Evolutionary conservation across 1,140 invertebrate genomes (phyloP).

Genomic region (Dendroctonus ponderosae): DNA sequence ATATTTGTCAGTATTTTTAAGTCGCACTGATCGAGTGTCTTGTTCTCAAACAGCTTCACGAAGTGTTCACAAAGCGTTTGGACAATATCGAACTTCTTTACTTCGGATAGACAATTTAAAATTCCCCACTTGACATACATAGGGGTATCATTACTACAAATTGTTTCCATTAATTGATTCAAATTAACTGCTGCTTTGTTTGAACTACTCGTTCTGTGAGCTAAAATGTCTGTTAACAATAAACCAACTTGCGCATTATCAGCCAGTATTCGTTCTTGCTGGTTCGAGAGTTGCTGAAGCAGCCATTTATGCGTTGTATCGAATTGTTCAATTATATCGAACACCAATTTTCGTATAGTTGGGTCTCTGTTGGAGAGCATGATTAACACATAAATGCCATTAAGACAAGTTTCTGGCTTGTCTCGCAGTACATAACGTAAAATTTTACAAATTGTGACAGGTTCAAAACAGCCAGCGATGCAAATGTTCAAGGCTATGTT

Average conservation of each 20-base stretch:
- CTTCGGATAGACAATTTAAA: constrained; percentile 53
- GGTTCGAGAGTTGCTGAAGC: constrained; percentile 32
- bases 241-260: constrained; percentile 63
- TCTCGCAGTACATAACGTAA: background rate
- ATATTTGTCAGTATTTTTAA: constrained; percentile 52
- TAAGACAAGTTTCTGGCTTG: too few relatives aligned
- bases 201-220: background rate
- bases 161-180: constrained; percentile 45
- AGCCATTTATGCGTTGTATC: too few relatives aligned
- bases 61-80: constrained; percentile 45
- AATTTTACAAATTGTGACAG: background rate
- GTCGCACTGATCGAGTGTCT: constrained; percentile 52
- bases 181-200: background rate
- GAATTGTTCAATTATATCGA: too few relatives aligned
- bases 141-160: constrained; percentile 45
- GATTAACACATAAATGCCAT: too few relatives aligned
- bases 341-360: too few relatives aligned
- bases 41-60: constrained; percentile 48
- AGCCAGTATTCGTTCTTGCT: constrained; percentile 57
- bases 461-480: background rate
- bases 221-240: constrained; percentile 53
- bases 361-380: too few relatives aligned
- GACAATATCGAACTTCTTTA: constrained; percentile 57
- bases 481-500: constrained; percentile 5
- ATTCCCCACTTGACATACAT: constrained; percentile 53